phyloP scores from a whole-genome alignment of 2,797 vertebrate genomes.

The Lepus townsendii region DNA sequence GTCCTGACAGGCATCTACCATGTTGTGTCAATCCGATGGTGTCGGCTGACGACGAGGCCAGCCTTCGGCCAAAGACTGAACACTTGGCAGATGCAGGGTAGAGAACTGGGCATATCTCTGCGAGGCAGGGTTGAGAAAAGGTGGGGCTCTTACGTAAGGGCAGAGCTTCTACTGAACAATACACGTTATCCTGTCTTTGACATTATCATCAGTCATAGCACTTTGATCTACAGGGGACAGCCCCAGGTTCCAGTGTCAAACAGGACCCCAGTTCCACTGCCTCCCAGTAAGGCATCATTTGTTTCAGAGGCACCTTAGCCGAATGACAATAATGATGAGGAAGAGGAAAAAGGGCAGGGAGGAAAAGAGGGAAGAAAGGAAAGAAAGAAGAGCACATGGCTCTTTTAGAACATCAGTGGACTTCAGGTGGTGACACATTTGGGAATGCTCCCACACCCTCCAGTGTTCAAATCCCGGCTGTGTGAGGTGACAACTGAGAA shows the following conservation, averaged over 20 bases:
- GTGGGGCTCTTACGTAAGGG: not conserved
- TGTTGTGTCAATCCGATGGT: not conserved
- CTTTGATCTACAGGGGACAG: not conserved
- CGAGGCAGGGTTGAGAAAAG: not conserved
- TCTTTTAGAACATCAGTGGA: not conserved
- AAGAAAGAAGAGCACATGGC: not conserved
- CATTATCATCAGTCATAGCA: not conserved
- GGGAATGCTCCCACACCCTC: not conserved
- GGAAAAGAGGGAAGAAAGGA: not conserved
- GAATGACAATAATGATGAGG: not conserved
- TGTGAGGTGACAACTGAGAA: not conserved
- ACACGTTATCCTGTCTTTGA: not conserved
- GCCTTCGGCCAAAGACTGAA: not conserved
- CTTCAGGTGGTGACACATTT: not conserved
- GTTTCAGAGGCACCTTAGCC: not conserved
- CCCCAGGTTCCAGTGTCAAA: slow-evolving; percentile 24
- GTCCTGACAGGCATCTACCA: not conserved
- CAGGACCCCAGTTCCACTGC: not conserved
- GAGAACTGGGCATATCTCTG: not conserved
- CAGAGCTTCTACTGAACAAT: not conserved
- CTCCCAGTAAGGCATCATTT: not conserved
- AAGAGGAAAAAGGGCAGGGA: not conserved
- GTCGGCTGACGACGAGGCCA: rapidly evolving
- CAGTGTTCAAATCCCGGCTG: not conserved
- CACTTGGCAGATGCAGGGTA: not conserved